These are phyloP conservation scores for Drosophila pseudoobscura DNA, from an alignment of 1,140 invertebrate species.

Conservation along the genomic window DNA sequence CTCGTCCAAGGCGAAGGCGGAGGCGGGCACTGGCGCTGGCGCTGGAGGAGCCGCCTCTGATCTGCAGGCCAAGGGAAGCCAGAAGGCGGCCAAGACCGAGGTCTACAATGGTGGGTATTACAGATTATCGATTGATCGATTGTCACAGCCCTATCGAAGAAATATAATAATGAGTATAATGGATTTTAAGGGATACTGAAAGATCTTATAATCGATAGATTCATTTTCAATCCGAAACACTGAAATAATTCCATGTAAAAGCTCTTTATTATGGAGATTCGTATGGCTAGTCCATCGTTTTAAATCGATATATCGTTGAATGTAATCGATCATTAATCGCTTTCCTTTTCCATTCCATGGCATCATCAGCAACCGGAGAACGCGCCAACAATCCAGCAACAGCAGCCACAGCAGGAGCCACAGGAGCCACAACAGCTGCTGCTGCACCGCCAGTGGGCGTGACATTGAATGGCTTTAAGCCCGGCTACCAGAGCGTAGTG, in stretches of 20 bases:
- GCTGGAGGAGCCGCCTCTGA: conserved; percentile 10
- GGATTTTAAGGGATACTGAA: no score
- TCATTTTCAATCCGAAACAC: no score
- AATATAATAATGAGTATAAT: no score
- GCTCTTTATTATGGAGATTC: no score
- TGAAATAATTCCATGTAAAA: no score
- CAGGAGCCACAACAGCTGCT: conserved; percentile 12
- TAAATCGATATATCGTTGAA: no score
- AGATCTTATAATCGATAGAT: no score
- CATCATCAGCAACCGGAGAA: conserved; percentile 26
- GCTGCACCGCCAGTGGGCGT: conserved; percentile 42
- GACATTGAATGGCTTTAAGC: conserved; percentile 64
- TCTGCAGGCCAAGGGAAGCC: conserved; percentile 25
- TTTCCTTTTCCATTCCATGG: neutral
- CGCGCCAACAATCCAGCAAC: conserved; percentile 2
- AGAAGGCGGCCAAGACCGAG: conserved; percentile 42
- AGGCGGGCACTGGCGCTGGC: neutral
- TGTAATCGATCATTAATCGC: neutral
- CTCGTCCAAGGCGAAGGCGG: conserved; percentile 21
- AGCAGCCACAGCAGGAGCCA: conserved; percentile 16
- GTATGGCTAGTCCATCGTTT: no score
- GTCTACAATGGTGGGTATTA: conserved; percentile 43
- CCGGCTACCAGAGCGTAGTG: conserved; percentile 65
- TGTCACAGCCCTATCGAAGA: neutral
- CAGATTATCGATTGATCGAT: neutral